These are phyloP conservation scores for Ceratitis capitata DNA, from an alignment of 1,140 invertebrate species.

Conservation along the genomic window DNA sequence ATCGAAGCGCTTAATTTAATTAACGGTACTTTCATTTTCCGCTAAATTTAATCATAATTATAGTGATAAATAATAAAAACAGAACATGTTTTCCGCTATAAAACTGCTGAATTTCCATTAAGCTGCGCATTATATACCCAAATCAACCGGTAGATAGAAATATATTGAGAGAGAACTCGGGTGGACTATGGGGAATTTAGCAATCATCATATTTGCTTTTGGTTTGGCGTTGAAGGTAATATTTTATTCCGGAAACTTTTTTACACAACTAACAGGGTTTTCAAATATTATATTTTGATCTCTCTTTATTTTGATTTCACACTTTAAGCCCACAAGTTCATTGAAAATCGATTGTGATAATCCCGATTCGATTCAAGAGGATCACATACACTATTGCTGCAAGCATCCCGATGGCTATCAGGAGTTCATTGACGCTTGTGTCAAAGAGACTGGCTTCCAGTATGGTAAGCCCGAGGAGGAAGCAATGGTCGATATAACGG, in stretches of 20 bases:
- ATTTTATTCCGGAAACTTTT: no score
- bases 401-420: constrained; percentile 57
- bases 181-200: background rate
- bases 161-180: no score
- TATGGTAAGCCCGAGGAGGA: constrained; percentile 48
- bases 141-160: no score
- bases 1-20: no score
- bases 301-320: background rate
- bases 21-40: background rate
- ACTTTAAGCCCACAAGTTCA: background rate
- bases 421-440: constrained; percentile 51
- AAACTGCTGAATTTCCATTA: background rate
- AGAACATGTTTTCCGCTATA: background rate
- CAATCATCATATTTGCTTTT: background rate
- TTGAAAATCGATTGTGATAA: constrained; percentile 52
- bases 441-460: constrained; percentile 50
- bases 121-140: no score
- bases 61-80: background rate
- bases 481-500: constrained; percentile 52
- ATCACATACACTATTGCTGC: constrained; percentile 56
- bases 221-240: background rate
- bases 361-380: constrained; percentile 49
- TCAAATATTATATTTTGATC: background rate
- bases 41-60: background rate
- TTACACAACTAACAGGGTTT: no score